Evolutionary conservation across 2,888 invertebrate genomes (phyloP).

Genomic region (Halocaridina rubra): DNA sequence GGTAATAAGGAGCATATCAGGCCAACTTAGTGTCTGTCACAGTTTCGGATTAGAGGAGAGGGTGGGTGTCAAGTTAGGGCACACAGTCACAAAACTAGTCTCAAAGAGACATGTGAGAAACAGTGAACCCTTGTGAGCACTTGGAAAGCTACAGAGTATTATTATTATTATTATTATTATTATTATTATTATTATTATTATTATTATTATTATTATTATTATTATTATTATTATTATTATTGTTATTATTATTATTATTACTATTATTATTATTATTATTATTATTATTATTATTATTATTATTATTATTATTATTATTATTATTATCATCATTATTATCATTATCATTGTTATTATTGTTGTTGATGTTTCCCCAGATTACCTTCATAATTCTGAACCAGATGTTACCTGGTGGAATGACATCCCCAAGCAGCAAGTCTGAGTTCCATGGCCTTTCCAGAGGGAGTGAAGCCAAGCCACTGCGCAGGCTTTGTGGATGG

Average conservation of each 20-base stretch:
- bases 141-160: too few relatives aligned
- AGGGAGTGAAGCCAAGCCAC: not conserved
- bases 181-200: not conserved
- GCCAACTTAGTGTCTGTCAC: too few relatives aligned
- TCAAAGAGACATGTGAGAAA: too few relatives aligned
- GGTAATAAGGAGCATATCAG: too few relatives aligned
- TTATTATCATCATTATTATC: not conserved
- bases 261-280: not conserved
- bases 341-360: not conserved
- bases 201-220: not conserved
- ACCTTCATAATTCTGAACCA: not conserved
- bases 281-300: not conserved
- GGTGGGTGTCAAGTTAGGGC: too few relatives aligned
- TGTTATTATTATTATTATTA: not conserved
- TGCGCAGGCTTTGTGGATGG: conserved; percentile 39
- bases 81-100: too few relatives aligned
- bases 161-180: not conserved
- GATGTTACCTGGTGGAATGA: not conserved
- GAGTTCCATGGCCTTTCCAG: not conserved
- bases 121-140: too few relatives aligned
- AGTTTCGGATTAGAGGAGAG: too few relatives aligned
- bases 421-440: not conserved
- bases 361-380: not conserved
- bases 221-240: not conserved
- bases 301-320: not conserved